Conservation (phyloP, 1,140 invertebrate species). For the Sitodiplosis mosellana region DNA sequence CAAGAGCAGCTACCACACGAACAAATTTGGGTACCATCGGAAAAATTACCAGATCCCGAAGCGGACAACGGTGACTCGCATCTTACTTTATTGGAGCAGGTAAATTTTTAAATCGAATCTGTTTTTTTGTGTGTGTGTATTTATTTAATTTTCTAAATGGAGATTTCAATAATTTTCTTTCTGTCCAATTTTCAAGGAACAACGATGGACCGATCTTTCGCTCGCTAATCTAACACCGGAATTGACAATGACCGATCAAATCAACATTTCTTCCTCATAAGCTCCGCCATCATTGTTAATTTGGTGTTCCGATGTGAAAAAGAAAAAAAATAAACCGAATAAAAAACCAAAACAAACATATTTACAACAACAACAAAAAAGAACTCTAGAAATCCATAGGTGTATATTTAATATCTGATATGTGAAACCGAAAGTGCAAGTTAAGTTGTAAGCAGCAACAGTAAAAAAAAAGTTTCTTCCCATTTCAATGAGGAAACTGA, state of each 20-base stretch:
- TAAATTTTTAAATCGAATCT: slow-evolving; percentile 9
- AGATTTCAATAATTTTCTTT: too few relatives aligned
- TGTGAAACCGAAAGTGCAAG: too few relatives aligned
- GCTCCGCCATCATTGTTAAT: not conserved
- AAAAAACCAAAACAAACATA: not conserved
- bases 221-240: slow-evolving; percentile 33
- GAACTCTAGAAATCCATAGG: too few relatives aligned
- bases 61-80: slow-evolving; percentile 82
- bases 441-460: too few relatives aligned
- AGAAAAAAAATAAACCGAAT: not conserved
- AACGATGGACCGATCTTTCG: slow-evolving; percentile 72
- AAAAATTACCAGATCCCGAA: slow-evolving; percentile 82
- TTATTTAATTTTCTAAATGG: too few relatives aligned
- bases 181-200: slow-evolving; percentile 27
- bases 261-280: slow-evolving; percentile 3
- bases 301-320: not conserved
- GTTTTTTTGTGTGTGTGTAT: too few relatives aligned
- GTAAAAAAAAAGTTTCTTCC: too few relatives aligned
- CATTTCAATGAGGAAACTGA: too few relatives aligned
- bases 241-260: slow-evolving; percentile 19
- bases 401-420: too few relatives aligned
- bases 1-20: slow-evolving; percentile 73
- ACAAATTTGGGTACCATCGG: slow-evolving; percentile 71
- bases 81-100: slow-evolving; percentile 76
- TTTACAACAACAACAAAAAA: too few relatives aligned